Evolutionary conservation across 2,113 vertebrate species (phyloP).

Genomic region (Macquaria ambigua): DNA sequence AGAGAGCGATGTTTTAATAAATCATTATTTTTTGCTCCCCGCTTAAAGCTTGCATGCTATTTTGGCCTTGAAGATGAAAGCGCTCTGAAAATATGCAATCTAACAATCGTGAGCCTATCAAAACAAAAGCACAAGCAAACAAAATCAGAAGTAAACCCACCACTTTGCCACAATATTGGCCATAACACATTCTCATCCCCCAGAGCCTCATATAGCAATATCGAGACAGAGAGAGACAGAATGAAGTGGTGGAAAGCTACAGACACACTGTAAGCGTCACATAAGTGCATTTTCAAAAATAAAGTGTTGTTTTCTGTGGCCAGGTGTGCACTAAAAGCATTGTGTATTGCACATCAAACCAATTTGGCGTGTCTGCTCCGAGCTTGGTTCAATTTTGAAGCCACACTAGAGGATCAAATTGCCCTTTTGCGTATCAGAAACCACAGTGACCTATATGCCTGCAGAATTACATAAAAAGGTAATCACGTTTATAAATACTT

Average conservation of each 20-base stretch:
- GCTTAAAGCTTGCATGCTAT: conserved; percentile 44
- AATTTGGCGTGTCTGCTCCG: background rate
- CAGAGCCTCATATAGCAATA: conserved; percentile 46
- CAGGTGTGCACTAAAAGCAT: conserved; percentile 41
- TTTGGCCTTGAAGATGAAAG: conserved; percentile 60
- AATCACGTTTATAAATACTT: conserved; percentile 59
- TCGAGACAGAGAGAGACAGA: conserved; percentile 6
- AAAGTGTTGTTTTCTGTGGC: conserved; percentile 23
- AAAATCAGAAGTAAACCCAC: conserved; percentile 18
- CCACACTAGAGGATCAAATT: background rate
- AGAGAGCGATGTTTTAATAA: conserved; percentile 47
- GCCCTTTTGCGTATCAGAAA: background rate
- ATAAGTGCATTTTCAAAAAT: conserved; percentile 42
- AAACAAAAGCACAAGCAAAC: conserved; percentile 35
- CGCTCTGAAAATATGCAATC: conserved; percentile 33
- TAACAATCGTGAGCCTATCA: conserved; percentile 15
- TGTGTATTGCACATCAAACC: conserved; percentile 22
- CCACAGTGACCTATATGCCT: conserved; percentile 28
- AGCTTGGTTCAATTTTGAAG: conserved; percentile 26
- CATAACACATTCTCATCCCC: conserved; percentile 24
- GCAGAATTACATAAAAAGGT: conserved; percentile 51
- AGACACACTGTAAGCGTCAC: conserved; percentile 21
- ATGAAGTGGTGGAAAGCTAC: conserved; percentile 23
- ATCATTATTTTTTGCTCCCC: conserved; percentile 42
- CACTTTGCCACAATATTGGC: conserved; percentile 26